Base-by-base conservation (phyloP, 2,888 invertebrate genomes). In the Piscicola geometra region DNA sequence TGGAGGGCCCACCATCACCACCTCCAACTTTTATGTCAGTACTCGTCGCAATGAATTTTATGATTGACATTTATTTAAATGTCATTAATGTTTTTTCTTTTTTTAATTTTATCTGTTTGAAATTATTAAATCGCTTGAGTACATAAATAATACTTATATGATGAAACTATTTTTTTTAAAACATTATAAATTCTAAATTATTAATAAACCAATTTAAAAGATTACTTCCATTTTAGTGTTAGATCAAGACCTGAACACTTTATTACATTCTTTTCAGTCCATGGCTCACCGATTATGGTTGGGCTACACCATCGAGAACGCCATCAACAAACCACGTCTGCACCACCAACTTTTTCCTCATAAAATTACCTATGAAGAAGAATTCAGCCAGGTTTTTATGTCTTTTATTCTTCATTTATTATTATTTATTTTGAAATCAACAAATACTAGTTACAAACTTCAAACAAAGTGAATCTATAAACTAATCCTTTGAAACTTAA, bases 1-100 rank as follows among this genome's bases (percentile, higher is more conserved):
- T 0, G 95, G 96, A 1, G 96, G 96, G 33, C 91, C 92, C 0
- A 92, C 91, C 86, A 96, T 96, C 78, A 93, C 93, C 1, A 92
- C 93, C 0, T 89, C 92, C 78, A 89, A 92, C 21, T 84, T 87
- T 12, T 85, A 82, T 76, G 85, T 80, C 36, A 77, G 80, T 90
- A 93, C 85, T 81, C 41, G 15, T 41, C 41, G 15, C 5, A 41
- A 41, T 41, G 41, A 41, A n/a, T n/a, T n/a, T 41, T 41, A 41
- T 41, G 5, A 9, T 41, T 41, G 41, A 5, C 5, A 9, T 41
- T 41, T 41, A 41, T 41, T 9, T 15, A 41, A 15, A 41, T 41
- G 9, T 15, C 5, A 41, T 25, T 25, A 18, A 15, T n/a, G 1
- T 60, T 66, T 64, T 1, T 52, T 35, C 47, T 50, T 52, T 18